Percentiles rank a stretch among this genome's conserved stretches.
phyloP scores from a whole-genome alignment of 1,140 invertebrate species.

The Drosophila lini region DNA sequence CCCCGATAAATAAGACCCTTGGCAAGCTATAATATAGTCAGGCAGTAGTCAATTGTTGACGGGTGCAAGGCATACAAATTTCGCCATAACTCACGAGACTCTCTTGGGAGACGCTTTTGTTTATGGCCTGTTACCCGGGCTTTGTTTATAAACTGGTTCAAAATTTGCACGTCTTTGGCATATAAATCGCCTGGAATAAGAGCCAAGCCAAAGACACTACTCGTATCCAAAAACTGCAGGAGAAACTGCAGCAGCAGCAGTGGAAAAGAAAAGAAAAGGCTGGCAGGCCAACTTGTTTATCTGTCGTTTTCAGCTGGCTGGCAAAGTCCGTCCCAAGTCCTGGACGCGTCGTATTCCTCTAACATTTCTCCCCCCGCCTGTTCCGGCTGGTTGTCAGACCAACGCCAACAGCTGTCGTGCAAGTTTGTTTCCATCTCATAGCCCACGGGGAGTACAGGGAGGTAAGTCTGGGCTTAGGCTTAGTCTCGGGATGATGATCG shows the following conservation, averaged over 20 bases:
- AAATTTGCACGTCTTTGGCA: constrained; percentile 77
- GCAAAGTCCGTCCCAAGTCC: constrained; percentile 44
- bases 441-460: constrained; percentile 3
- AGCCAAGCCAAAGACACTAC: constrained; percentile 24
- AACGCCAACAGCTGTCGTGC: constrained; percentile 75
- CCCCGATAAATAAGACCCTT: constrained; percentile 30
- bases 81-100: constrained; percentile 58
- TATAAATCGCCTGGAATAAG: constrained; percentile 55
- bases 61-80: constrained; percentile 75
- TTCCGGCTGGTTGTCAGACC: constrained; percentile 55
- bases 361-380: constrained; percentile 15
- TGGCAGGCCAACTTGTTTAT: constrained; percentile 65
- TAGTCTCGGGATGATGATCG: constrained; percentile 44
- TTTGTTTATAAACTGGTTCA: constrained; percentile 80
- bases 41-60: constrained; percentile 45
- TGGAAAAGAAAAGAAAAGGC: constrained; percentile 29
- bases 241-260: constrained; percentile 9
- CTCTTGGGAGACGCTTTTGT: constrained; percentile 45
- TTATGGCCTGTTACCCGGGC: constrained; percentile 54
- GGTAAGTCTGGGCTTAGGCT: constrained; percentile 5
- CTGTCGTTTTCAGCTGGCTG: constrained; percentile 75
- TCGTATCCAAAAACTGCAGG: constrained; percentile 32
- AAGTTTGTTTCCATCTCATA: constrained; percentile 62
- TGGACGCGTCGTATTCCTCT: constrained; percentile 33
- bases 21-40: constrained; percentile 28